phyloP scores from a whole-genome alignment of 2,113 vertebrate genomes.

The Gymnobelideus leadbeateri region DNA sequence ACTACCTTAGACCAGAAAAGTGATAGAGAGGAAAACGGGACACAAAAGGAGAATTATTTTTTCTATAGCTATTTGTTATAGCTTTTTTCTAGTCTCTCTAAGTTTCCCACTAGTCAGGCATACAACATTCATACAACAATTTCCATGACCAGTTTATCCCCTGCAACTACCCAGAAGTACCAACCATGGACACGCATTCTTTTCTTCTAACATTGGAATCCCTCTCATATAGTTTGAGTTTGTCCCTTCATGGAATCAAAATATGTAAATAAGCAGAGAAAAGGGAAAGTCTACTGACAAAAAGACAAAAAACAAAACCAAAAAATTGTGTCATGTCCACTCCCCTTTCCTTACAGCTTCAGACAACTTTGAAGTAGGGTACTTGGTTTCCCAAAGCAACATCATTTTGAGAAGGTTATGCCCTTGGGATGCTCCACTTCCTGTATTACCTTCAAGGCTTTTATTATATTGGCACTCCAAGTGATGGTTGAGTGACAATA shows the following conservation, averaged over 20 bases:
- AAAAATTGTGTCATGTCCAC: slow-evolving; percentile 32
- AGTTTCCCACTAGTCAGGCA: slow-evolving; percentile 38
- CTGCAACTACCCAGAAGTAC: neutral
- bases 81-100: neutral
- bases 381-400: slow-evolving; percentile 51
- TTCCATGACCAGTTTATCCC: neutral
- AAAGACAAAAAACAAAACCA: neutral
- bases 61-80: neutral
- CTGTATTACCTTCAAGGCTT: slow-evolving; percentile 68
- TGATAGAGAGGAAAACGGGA: neutral
- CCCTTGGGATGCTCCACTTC: slow-evolving; percentile 65
- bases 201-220: slow-evolving; percentile 29
- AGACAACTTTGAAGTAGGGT: slow-evolving; percentile 45
- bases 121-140: neutral
- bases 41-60: neutral
- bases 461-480: slow-evolving; percentile 48
- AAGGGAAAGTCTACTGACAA: slow-evolving; percentile 3
- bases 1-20: neutral
- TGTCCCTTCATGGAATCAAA: slow-evolving; percentile 14
- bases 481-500: slow-evolving; percentile 74
- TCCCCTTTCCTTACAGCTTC: slow-evolving; percentile 46
- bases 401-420: slow-evolving; percentile 55
- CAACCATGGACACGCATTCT: neutral
- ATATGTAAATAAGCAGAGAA: slow-evolving; percentile 15
- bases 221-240: slow-evolving; percentile 8